phyloP scores from a whole-genome alignment of 2,888 invertebrate genomes.

The Omphaloscelis lunosa region DNA sequence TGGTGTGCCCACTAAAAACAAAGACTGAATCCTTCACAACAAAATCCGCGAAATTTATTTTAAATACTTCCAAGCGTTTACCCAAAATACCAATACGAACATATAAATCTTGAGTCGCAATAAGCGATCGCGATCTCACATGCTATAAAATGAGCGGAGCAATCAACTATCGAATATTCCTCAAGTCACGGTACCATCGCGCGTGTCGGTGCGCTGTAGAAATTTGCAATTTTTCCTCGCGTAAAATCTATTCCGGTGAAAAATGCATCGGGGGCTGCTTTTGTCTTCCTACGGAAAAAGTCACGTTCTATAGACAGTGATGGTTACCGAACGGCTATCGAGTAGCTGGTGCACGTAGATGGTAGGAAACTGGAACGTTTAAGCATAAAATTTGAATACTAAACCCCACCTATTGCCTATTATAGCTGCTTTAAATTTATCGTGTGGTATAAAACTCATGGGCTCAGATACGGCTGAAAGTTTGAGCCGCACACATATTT shows the following conservation, averaged over 20 bases:
- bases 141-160: slow-evolving; percentile 72
- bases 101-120: slow-evolving; percentile 22
- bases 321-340: slow-evolving; percentile 78
- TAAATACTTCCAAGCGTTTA: background rate
- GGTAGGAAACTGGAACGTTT: slow-evolving; percentile 56
- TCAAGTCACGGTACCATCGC: slow-evolving; percentile 66
- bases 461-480: background rate
- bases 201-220: slow-evolving; percentile 77
- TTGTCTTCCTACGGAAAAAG: slow-evolving; percentile 77
- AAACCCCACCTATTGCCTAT: slow-evolving; percentile 16
- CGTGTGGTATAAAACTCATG: background rate
- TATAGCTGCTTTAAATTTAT: slow-evolving; percentile 19
- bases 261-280: slow-evolving; percentile 78
- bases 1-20: background rate
- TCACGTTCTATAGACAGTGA: slow-evolving; percentile 84
- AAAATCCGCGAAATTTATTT: background rate
- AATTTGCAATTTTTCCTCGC: slow-evolving; percentile 83
- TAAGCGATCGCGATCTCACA: slow-evolving; percentile 32
- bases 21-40: background rate
- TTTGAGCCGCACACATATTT: background rate
- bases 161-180: slow-evolving; percentile 77
- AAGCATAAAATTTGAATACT: slow-evolving; percentile 59
- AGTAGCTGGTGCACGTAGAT: slow-evolving; percentile 64
- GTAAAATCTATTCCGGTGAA: slow-evolving; percentile 80
- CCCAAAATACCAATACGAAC: background rate